Evolutionary conservation across 2,888 invertebrate species (phyloP), one percentile per base, ranked within the genome.

Genomic region (Carpatolechia fugitivella): DNA sequence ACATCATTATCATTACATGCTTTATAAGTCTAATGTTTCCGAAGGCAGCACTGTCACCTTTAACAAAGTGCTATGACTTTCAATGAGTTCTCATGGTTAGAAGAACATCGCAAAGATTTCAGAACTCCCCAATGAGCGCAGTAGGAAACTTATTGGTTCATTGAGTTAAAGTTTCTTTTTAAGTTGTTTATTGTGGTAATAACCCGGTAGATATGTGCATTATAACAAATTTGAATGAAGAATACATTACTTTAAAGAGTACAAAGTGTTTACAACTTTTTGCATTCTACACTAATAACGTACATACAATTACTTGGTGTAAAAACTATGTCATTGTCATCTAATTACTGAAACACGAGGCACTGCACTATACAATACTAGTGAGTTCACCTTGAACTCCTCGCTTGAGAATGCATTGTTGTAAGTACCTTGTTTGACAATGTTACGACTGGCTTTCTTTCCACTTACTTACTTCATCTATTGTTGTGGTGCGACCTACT

Each of bases 291-390:
- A 10, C 13, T 10, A 10, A 14, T 7, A 13, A 16, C 13, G 7
- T 13, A 38, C 40, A 16, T 16, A 10, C 16, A 18, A 40, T 40
- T 40, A 40, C 16, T 16, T 18, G 16, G 16, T 8, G 10, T 24
- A 44, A 40, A 24, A 44, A 30, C 14, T n/a, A 14, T 47, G 47
- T 47, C 47, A 47, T 47, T 47, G 47, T 31, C 47, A 31, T n/a
- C 30, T 47, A 47, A 47, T 47, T 30, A 47, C 14, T 47, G 30
- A 47, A 47, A 47, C 20, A 44, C 44, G 44, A 44, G 18, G 24
- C 44, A 2, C 40, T 16, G 10, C 40, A 40, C 40, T 40, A 40
- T 14, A 1, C 14, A 40, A 38, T 18, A 44, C 44, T 20, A 0
- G 44, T 8, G 20, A 20, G 20, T 20, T 41, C 44, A 44, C 44